Conservation (phyloP, 2,888 invertebrate genomes). For the Belgica antarctica region DNA sequence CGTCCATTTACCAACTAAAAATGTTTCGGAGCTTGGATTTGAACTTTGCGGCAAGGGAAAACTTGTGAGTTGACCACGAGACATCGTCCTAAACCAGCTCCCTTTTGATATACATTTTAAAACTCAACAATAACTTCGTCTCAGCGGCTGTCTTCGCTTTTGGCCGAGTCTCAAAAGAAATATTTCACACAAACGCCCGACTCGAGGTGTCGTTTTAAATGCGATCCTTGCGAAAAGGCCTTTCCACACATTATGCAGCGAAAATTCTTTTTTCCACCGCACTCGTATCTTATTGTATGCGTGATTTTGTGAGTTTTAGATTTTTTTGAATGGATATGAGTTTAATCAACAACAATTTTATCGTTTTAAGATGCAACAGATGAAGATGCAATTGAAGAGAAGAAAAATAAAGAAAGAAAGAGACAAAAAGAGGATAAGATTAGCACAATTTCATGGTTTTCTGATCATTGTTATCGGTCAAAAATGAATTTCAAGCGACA, state of each 20-base stretch:
- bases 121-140: slow-evolving; percentile 42
- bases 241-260: slow-evolving; percentile 64
- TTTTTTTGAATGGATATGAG: background rate
- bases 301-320: background rate
- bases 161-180: slow-evolving; percentile 54
- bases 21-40: no score
- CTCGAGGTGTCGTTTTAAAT: slow-evolving; percentile 60
- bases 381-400: background rate
- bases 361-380: background rate
- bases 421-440: slow-evolving; percentile 26
- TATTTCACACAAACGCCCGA: slow-evolving; percentile 57
- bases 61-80: no score
- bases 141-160: slow-evolving; percentile 37
- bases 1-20: background rate
- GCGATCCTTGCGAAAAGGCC: slow-evolving; percentile 69
- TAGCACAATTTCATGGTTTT: slow-evolving; percentile 27
- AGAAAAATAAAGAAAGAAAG: slow-evolving; percentile 39
- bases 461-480: background rate
- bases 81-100: no score
- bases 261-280: slow-evolving; percentile 67
- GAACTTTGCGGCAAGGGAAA: no score
- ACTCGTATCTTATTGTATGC: slow-evolving; percentile 63
- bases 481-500: no score
- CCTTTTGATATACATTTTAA: slow-evolving; percentile 6
- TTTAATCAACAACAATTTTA: background rate